Base-by-base conservation (phyloP, 2,888 invertebrate genomes). In the Dendrolimus pini region DNA sequence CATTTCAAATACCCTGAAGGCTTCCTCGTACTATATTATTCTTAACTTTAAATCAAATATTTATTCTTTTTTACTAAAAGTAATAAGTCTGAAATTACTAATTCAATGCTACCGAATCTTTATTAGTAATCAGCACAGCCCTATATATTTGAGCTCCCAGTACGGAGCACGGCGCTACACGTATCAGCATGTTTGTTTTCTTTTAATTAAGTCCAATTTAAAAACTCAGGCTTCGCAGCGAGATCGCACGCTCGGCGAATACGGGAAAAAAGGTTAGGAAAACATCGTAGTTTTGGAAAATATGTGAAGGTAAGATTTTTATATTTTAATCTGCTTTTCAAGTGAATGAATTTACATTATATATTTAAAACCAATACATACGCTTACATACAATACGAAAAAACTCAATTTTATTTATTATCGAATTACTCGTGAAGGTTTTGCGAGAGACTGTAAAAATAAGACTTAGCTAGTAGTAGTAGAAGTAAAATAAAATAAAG, bases 121-220 rank as follows among this genome's bases (percentile, higher is more conserved):
- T 47, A 7, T 47, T 10, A 9, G 47, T 47, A 10, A 47, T 7
- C 47, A 47, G 47, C 47, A 8, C 47, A 47, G 8, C 47, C 47
- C 47, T 47, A 47, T 8, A 12, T 2, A 47, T 47, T 30, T 47
- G 9, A 47, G 47, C 47, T 10, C 12, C 9, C 47, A 47, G 30
- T 30, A 30, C 47, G 9, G 12, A 47, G 47, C 47, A 47, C 47
- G 47, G 47, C 2, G 47, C 47, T 47, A 9, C 56, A 56, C 56
- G 56, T 56, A 56, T 47, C 56, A 1, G n/a, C 41, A 41, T 52
- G 64, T 70, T 72, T 78, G 78, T 77, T 79, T 80, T 74, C 77
- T 74, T 78, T 81, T 80, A 80, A 81, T 80, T 81, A 80, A 78
- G 73, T 72, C 68, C 73, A 72, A 78, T 78, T 71, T 75, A 74